A percentile compares a stretch with the other conserved stretches of the same genome.
phyloP scores from a whole-genome alignment of 1,140 invertebrate species.

The Lepeophtheirus salmonis region DNA sequence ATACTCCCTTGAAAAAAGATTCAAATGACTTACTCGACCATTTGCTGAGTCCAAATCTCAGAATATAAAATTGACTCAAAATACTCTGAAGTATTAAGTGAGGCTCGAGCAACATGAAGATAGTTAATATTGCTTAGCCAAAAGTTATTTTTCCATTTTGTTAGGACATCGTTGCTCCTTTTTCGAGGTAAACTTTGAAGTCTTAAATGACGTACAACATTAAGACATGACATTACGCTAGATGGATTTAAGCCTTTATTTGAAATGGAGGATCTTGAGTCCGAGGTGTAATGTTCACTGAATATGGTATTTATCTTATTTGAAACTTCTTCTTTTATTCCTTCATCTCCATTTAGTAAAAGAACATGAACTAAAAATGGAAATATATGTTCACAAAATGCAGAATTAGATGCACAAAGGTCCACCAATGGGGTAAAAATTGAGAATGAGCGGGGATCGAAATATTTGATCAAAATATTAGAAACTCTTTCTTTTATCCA shows the following conservation, averaged over 20 bases:
- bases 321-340: neutral
- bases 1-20: too few species aligned
- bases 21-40: neutral
- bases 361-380: neutral
- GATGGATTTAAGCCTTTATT: neutral
- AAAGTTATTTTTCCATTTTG: slow-evolving; percentile 12
- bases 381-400: neutral
- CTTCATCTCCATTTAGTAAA: neutral
- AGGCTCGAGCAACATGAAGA: slow-evolving; percentile 8
- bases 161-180: neutral
- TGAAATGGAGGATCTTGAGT: neutral
- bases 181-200: neutral
- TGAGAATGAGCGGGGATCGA: neutral
- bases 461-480: neutral
- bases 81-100: neutral
- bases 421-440: neutral
- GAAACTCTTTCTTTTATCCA: neutral
- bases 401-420: neutral
- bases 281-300: neutral
- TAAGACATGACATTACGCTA: neutral
- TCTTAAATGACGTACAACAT: neutral
- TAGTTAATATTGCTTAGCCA: slow-evolving; percentile 13
- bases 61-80: slow-evolving; percentile 7
- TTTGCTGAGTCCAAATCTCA: slow-evolving; percentile 13
- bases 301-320: neutral